Evolutionary conservation across 2,113 vertebrate species (phyloP), one percentile per base, ranked within the genome.

Genomic region (Dolichotis patagonum): DNA sequence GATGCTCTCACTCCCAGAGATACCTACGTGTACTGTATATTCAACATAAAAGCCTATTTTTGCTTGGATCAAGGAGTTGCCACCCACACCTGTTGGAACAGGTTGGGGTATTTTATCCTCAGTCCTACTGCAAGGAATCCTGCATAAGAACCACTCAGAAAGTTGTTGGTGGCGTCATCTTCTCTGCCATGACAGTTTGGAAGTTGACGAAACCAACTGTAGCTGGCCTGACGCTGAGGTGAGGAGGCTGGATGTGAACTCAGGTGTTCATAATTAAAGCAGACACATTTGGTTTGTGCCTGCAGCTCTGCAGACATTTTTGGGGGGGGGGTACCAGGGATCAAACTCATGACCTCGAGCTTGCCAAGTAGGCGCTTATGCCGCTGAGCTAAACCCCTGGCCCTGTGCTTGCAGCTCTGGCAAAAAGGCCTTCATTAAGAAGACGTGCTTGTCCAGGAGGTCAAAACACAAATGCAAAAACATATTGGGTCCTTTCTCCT

Each of bases 161-260:
- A 98, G 22, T 83, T 98, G 41, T 96, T 43, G 22, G 73, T 62
- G 90, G 96, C 2, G 97, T 98, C 28, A 43, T 89, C 10, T 30
- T 1, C 19, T 96, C 88, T 0, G 90, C 96, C 43, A 96, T 96
- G 13, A 90, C 77, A 0, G 93, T 97, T 82, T 96, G 96, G 95
- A 99, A 99, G 96, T 98, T 98, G 28, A 98, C 98, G 43, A 99
- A 96, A 87, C 99, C 98, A 0, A 97, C 98, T 91, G 98, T 87
- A 0, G 98, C 98, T 97, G 99, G 98, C 1, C 97, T 97, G 80
- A 98, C 99, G 88, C 98, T 98, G 88, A 99, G 97, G 96, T 97
- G 98, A 0, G 43, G 41, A 99, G 94, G 91, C 88, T 98, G 12
- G 96, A 96, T 5, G 96, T 96, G 9, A 52, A 94, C 98, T 98